Base-by-base conservation (phyloP, 2,888 invertebrate genomes). In the Drosophila putrida region DNA sequence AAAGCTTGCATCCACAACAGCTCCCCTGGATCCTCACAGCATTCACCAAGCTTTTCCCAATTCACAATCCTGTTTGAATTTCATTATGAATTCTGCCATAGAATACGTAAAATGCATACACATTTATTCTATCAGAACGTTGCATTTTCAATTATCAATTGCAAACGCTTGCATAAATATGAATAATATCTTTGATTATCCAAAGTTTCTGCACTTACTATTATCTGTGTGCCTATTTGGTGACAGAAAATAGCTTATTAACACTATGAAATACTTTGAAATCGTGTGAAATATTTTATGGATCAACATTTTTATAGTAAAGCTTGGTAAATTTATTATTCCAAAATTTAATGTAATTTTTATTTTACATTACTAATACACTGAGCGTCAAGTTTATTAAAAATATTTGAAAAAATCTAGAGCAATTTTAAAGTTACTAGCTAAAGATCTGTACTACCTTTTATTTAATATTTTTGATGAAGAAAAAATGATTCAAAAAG, bases 61-160 rank as follows among this genome's bases (percentile, higher is more conserved):
- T 51, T 41, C 33, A 39, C 35, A 43, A 39, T 58, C 28, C 51
- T 27, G 31, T 62, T 55, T 44, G 38, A 62, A 36, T 62, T 76
- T 44, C 31, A 66, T 77, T 67, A 44, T 8, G 13, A 59, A 50
- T 47, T 61, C 54, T 49, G 43, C 27, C 41, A 36, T 27, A 8
- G 49, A 58, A 35, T 53, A 33, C 38, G 31, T 10, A 5, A 36
- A 44, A 43, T 13, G 8, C 15, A 31, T 33, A 5, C 15, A 58
- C 20, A 51, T 38, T 41, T 39, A 39, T 20, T 13, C 8, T 35
- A 2, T 3, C 31, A 31, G 8, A 31, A 6, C 31, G 20, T 47
- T 36, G 31, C n/a, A 6, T 47, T 60, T 58, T 54, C 50, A 76
- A 74, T 65, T 71, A 71, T 61, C 53, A 61, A 58, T 49, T 61